A percentile compares a stretch with the other conserved stretches of the same genome.
Evolutionary conservation across 1,140 invertebrate species (phyloP).

Genomic region (Drosophila lowei): DNA sequence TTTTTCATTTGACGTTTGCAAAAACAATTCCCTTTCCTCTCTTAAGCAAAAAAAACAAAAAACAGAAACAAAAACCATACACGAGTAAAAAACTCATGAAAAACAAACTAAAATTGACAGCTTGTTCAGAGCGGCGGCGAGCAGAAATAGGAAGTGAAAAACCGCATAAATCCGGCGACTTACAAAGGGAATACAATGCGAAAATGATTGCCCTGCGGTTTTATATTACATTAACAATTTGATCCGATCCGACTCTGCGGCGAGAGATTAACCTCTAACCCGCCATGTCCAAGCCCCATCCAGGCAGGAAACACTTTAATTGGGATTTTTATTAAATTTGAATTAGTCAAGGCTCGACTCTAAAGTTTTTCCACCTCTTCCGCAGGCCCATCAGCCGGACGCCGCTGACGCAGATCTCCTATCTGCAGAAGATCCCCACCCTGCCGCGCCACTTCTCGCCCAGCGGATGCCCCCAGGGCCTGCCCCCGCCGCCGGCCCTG

Average conservation of each 20-base stretch:
- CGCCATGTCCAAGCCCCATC: conserved; percentile 6
- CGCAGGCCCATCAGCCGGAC: conserved; percentile 85
- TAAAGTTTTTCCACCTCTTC: conserved; percentile 44
- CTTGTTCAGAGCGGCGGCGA: conserved; percentile 43
- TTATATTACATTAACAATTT: conserved; percentile 66
- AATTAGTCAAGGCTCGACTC: conserved; percentile 66
- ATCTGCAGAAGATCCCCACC: conserved; percentile 81
- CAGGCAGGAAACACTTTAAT: conserved; percentile 64
- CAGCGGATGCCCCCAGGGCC: conserved; percentile 39
- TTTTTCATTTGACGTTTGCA: conserved; percentile 73
- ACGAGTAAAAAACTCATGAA: conserved; percentile 36
- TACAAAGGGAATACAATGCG: conserved; percentile 55
- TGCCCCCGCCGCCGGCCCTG: conserved; percentile 33
- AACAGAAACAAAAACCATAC: conserved; percentile 14
- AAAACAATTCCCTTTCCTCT: conserved; percentile 14
- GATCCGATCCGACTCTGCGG: conserved; percentile 38
- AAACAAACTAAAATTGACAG: conserved; percentile 76
- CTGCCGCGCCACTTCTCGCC: conserved; percentile 80
- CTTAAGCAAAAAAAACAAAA: conserved; percentile 18
- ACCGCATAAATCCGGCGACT: conserved; percentile 66
- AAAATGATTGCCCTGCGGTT: conserved; percentile 60
- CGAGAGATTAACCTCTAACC: conserved; percentile 61
- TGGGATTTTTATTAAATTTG: conserved; percentile 57
- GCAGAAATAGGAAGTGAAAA: conserved; percentile 61
- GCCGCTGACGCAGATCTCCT: conserved; percentile 79